Conservation (phyloP, 1,140 invertebrate genomes). For the Steinernema feltiae region DNA sequence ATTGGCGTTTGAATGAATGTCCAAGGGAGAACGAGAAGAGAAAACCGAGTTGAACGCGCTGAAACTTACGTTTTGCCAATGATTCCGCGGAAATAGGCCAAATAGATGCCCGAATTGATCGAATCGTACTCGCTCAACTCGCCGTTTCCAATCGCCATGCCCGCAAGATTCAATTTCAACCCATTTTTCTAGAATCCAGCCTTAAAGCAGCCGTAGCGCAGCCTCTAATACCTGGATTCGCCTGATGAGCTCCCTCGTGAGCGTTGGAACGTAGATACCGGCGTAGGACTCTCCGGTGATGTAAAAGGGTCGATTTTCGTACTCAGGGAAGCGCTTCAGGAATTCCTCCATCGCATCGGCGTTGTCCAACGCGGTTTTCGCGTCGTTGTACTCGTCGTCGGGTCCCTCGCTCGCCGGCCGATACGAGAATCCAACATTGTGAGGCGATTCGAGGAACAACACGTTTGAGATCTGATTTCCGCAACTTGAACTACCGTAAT, state of each 20-base stretch:
- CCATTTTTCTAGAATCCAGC: background rate
- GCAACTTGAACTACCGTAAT: background rate
- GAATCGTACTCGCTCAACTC: conserved; percentile 58
- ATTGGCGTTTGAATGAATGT: background rate
- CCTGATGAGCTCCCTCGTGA: conserved; percentile 62
- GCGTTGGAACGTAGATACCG: conserved; percentile 59
- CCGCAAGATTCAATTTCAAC: conserved; percentile 51
- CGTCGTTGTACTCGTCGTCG: conserved; percentile 31
- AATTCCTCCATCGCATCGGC: conserved; percentile 58
- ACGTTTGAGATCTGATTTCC: conserved; percentile 67
- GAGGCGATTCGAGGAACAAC: conserved; percentile 62
- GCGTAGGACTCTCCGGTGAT: conserved; percentile 38
- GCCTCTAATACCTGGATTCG: conserved; percentile 15
- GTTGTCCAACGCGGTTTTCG: conserved; percentile 57
- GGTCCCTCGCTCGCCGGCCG: conserved; percentile 27
- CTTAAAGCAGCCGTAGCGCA: background rate
- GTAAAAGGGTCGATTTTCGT: conserved; percentile 22
- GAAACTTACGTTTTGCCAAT: background rate
- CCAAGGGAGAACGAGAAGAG: background rate
- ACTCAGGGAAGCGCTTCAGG: background rate
- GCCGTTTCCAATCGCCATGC: conserved; percentile 64
- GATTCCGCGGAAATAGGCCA: conserved; percentile 63
- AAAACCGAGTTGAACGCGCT: background rate
- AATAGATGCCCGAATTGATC: conserved; percentile 61
- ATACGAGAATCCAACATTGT: conserved; percentile 64